Evolutionary conservation across 2,113 vertebrate species (phyloP).

Genomic region (Nycticebus coucang): DNA sequence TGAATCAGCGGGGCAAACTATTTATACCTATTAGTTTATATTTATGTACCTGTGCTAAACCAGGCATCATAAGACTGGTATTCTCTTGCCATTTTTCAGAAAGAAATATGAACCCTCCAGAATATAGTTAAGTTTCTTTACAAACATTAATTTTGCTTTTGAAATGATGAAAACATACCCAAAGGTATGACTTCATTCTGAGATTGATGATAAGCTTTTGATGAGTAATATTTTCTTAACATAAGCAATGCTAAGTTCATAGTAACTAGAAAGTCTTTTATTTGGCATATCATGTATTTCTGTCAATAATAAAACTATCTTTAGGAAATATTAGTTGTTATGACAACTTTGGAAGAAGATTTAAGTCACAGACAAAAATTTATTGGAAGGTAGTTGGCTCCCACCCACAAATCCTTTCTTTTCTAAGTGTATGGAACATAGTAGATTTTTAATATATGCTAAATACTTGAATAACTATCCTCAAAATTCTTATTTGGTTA

Average conservation of each 20-base stretch:
- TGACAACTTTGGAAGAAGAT: neutral
- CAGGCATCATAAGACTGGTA: neutral
- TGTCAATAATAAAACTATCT: neutral
- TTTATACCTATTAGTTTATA: neutral
- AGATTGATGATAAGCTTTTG: neutral
- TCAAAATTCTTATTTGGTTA: slow-evolving; percentile 8
- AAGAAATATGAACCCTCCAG: neutral
- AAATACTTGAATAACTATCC: neutral
- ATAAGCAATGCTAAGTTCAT: neutral
- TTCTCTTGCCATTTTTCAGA: neutral
- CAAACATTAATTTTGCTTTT: slow-evolving; percentile 16
- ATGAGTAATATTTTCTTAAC: neutral
- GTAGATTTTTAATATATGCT: neutral
- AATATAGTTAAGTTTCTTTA: neutral
- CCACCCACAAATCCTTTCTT: neutral
- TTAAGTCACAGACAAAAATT: neutral
- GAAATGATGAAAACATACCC: neutral
- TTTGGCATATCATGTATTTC: neutral
- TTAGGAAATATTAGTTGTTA: neutral
- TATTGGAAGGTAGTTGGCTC: neutral
- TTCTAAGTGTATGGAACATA: neutral
- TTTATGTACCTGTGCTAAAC: neutral
- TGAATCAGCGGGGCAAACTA: neutral
- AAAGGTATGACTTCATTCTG: neutral
- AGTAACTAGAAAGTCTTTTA: neutral